Evolutionary conservation across 92 coral and sea anemone species (phyloP).

Genomic region (Heteractis magnifica): DNA sequence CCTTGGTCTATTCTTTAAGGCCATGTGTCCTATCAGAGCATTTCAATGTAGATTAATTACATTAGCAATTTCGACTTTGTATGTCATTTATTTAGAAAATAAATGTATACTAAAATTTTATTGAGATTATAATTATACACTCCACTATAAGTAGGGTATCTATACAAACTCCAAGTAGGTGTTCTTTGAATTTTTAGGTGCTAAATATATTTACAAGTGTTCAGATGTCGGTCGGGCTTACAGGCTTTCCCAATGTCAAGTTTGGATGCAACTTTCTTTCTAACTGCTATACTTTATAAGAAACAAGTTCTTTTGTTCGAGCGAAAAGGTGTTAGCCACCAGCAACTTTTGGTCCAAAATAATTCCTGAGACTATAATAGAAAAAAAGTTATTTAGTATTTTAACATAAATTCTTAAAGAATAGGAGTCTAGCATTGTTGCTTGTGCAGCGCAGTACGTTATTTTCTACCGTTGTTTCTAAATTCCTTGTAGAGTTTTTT

Average conservation of each 20-base stretch:
- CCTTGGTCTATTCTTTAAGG: not conserved
- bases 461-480: too few relatives aligned
- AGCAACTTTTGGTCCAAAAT: not conserved
- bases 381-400: not conserved
- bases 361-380: not conserved
- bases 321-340: conserved; percentile 4
- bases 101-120: not conserved
- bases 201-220: not conserved
- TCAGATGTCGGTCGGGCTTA: not conserved
- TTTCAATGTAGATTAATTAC: conserved; percentile 14
- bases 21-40: conserved; percentile 3
- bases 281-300: not conserved
- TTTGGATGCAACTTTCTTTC: not conserved
- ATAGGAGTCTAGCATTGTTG: not conserved
- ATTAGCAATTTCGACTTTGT: not conserved
- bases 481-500: too few relatives aligned
- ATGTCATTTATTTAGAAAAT: not conserved
- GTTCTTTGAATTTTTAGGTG: not conserved
- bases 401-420: not conserved
- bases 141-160: not conserved
- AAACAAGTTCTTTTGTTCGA: not conserved
- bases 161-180: not conserved
- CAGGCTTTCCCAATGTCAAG: not conserved
- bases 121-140: not conserved
- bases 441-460: not conserved